phyloP scores from a whole-genome alignment of 2,888 invertebrate genomes.

The Hypolimnas misippus region DNA sequence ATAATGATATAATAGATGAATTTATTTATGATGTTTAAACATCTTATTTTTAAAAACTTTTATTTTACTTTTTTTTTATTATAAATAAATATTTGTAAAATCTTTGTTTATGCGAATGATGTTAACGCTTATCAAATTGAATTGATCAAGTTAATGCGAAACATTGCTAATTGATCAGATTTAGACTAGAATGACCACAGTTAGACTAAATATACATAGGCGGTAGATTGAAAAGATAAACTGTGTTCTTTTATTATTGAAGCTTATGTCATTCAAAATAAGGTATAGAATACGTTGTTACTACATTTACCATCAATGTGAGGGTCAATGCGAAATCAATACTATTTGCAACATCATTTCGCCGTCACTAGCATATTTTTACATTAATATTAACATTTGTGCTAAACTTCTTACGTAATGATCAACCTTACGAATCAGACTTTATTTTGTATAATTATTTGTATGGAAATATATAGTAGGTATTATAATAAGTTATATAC shows the following conservation, averaged over 20 bases:
- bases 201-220: too few relatives aligned
- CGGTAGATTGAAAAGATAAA: too few relatives aligned
- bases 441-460: too few relatives aligned
- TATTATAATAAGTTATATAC: too few relatives aligned
- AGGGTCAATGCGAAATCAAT: constrained; percentile 18
- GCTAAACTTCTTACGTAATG: neutral
- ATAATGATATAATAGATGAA: too few relatives aligned
- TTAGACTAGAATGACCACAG: neutral
- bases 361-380: neutral
- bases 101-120: too few relatives aligned
- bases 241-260: neutral
- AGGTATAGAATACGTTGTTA: neutral
- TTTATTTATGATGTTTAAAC: too few relatives aligned
- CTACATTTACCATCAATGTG: neutral
- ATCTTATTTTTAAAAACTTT: too few relatives aligned
- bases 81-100: too few relatives aligned
- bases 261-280: neutral
- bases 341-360: constrained; percentile 18
- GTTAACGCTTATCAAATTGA: neutral
- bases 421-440: neutral
- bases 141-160: neutral
- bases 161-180: neutral
- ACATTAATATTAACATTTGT: neutral
- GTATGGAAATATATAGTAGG: too few relatives aligned
- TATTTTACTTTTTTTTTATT: too few relatives aligned